These are phyloP conservation scores for Conger conger DNA, from an alignment of 2,113 vertebrate genomes.

Conservation along the genomic window DNA sequence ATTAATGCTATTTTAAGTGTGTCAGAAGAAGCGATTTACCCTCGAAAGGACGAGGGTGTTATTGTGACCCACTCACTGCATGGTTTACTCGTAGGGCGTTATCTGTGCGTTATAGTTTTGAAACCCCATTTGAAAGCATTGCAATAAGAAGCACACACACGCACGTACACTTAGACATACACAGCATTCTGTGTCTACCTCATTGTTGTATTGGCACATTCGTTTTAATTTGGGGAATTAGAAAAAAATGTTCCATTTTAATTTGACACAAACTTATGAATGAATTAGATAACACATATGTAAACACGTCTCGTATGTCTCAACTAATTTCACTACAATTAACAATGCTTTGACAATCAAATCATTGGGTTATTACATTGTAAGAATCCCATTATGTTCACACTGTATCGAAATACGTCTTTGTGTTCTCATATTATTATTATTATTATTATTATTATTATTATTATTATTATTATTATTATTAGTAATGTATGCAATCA, in stretches of 20 bases:
- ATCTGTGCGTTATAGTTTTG: constrained; percentile 50
- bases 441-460: constrained; percentile 45
- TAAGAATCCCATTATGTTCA: constrained; percentile 49
- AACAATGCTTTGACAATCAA: constrained; percentile 88
- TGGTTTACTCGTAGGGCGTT: constrained; percentile 66
- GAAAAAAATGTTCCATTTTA: constrained; percentile 40
- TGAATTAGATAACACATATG: constrained; percentile 63
- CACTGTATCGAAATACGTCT: constrained; percentile 29
- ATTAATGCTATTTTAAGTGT: constrained; percentile 54
- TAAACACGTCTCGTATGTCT: constrained; percentile 61
- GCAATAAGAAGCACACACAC: constrained; percentile 71
- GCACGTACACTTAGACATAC: constrained; percentile 46
- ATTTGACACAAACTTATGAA: constrained; percentile 37
- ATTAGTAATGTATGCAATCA: constrained; percentile 46
- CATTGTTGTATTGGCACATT: constrained; percentile 74
- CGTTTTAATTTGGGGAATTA: constrained; percentile 56
- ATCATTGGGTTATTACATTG: constrained; percentile 47
- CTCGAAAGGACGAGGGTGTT: constrained; percentile 26
- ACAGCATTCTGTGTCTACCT: constrained; percentile 85
- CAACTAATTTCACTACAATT: constrained; percentile 66
- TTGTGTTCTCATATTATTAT: constrained; percentile 4
- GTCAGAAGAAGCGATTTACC: constrained; percentile 38
- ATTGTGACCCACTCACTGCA: constrained; percentile 63
- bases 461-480: constrained; percentile 50
- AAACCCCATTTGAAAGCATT: constrained; percentile 60